Base-by-base conservation (phyloP, 2,797 vertebrate species). In the Oryzias dopingdopingensis region DNA sequence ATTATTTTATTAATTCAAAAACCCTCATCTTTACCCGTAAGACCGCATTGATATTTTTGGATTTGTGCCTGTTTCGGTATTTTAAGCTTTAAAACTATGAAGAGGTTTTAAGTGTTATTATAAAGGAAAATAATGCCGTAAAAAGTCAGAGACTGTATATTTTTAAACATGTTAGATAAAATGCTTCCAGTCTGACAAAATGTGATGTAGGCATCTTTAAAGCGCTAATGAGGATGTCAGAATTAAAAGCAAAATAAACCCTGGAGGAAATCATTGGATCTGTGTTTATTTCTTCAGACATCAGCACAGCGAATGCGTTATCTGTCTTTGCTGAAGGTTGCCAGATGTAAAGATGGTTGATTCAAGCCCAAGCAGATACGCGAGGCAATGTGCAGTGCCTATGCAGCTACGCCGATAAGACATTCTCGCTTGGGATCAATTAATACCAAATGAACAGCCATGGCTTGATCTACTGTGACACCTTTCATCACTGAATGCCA, bases 381-480 rank as follows among this genome's bases (percentile, higher is more conserved):
- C 17, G n/a, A 45, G 44, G n/a, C 17, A 45, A 17, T 44, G 42
- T 17, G 5, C 4, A 4, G 42, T n/a, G 6, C 8, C 3, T n/a
- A 12, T 20, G 44, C 44, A 18, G 17, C 17, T 45, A 1, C 3
- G n/a, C 16, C 43, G 1, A 4, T 1, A 1, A n/a, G 6, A 2
- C 8, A 44, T 17, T 18, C 17, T 45, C n/a, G 8, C 42, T 44
- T 44, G 42, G 32, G 42, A 44, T n/a, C 42, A 44, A 44, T 44
- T 8, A 44, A 45, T 13, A 10, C 18, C 16, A 7, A 16, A 17
- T 44, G n/a, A 6, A 18, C 6, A 18, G n/a, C 17, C 44, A 18
- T 20, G 44, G 44, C 44, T 45, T 18, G 17, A n/a, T 44, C 42
- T n/a, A 17, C 42, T 44, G 44, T 45, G 44, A 45, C 44, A 45